Evolutionary conservation across 2,797 vertebrate genomes (phyloP), one percentile per base, ranked within the genome.

Genomic region (Myoxocephalus aenaeus): DNA sequence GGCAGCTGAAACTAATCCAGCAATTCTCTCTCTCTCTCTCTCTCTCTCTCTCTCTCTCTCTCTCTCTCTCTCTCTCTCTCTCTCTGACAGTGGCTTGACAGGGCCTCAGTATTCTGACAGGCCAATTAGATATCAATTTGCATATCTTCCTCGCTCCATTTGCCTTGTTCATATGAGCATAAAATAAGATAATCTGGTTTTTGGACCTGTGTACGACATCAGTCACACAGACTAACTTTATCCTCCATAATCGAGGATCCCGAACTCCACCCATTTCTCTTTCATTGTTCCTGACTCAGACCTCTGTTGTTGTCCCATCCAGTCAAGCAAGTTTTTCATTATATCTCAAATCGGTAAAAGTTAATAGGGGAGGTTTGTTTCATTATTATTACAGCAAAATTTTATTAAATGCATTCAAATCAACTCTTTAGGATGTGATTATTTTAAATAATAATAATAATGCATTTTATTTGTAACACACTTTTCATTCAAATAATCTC

Each of bases 71-170:
- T 3, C 76, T 74, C 69, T 57, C 70, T 61, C 65, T 77, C 72
- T 83, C 38, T 70, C 83, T 87, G 82, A 88, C 89, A 82, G 85
- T 53, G 70, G 70, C 80, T 89, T 91, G 92, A 94, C 92, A 89
- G 84, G 82, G 46, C 81, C 76, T 86, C 76, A 79, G 36, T 73
- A 75, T 84, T 63, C 87, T 95, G 94, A 95, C 94, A 93, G 93
- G 90, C 92, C 92, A 95, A 95, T 96, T 96, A 95, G 92, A 91
- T 75, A 70, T 73, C 67, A 84, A 95, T 95, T 95, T 95, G 92
- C 94, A 95, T 95, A 94, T 94, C 92, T 89, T 86, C 86, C 79
- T 83, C 46, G 76, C 89, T 91, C 84, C 89, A 93, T 94, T 94
- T 91, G 85, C 87, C 83, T 90, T 92, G 93, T 91, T 93, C 93